phyloP scores from a whole-genome alignment of 2,113 vertebrate genomes.

The Silurus glanis region DNA sequence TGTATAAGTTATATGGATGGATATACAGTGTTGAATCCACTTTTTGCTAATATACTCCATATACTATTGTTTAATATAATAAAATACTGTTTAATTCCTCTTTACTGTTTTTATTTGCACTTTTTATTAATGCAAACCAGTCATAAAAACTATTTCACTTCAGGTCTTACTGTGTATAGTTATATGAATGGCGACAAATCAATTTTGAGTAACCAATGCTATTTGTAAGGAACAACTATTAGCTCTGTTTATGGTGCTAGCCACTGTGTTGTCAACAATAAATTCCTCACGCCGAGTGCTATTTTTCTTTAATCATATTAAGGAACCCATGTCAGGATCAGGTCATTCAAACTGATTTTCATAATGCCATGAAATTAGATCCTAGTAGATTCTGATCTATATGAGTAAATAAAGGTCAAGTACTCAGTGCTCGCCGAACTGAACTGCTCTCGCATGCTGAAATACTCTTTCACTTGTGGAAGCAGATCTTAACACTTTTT shows the following conservation, averaged over 20 bases:
- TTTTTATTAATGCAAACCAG: too few relatives aligned
- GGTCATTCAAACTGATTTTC: not conserved
- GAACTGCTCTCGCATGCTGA: not conserved
- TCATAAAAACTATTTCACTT: too few relatives aligned
- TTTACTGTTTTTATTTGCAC: too few relatives aligned
- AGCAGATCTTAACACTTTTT: too few relatives aligned
- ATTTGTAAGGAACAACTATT: not conserved
- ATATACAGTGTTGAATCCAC: not conserved
- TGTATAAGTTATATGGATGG: not conserved
- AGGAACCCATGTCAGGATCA: not conserved
- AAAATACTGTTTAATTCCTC: too few relatives aligned
- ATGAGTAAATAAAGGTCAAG: not conserved
- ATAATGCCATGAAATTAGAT: not conserved
- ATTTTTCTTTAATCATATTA: not conserved
- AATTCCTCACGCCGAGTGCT: not conserved
- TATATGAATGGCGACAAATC: too few relatives aligned
- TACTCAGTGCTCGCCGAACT: not conserved
- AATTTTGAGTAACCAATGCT: too few relatives aligned
- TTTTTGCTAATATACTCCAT: not conserved
- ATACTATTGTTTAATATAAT: too few relatives aligned
- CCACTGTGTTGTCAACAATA: not conserved
- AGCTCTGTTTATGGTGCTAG: not conserved
- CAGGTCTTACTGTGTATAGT: too few relatives aligned
- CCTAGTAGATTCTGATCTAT: not conserved
- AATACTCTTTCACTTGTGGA: not conserved